Conservation (phyloP, 2,113 vertebrate species). For the Eptesicus fuscus region DNA sequence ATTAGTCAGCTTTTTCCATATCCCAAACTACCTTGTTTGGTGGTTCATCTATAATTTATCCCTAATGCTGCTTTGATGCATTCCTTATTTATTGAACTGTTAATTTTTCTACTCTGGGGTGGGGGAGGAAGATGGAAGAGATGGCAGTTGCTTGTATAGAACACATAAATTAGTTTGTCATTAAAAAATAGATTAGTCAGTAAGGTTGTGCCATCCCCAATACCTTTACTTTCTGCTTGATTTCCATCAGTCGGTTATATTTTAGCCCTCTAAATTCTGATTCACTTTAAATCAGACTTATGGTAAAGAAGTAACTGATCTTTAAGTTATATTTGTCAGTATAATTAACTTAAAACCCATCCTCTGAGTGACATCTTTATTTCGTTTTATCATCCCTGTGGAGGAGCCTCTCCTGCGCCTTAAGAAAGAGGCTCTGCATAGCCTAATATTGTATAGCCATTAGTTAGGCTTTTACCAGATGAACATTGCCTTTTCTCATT, state of each 20-base stretch:
- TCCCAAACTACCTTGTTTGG: background rate
- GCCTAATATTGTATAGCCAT: background rate
- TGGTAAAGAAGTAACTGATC: background rate
- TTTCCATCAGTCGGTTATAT: background rate
- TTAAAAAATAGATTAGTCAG: background rate
- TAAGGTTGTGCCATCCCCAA: background rate
- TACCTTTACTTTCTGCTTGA: conserved; percentile 19
- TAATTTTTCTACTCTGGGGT: background rate
- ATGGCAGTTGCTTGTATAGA: background rate
- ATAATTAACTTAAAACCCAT: background rate
- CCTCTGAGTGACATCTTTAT: background rate
- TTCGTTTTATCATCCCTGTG: background rate
- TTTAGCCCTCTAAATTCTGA: conserved; percentile 11
- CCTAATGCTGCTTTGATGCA: background rate
- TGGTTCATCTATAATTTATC: background rate
- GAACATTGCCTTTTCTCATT: background rate
- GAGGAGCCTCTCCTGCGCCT: background rate
- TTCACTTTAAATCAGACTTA: conserved; percentile 13
- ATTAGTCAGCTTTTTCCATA: background rate
- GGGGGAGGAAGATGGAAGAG: background rate
- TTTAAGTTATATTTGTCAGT: background rate
- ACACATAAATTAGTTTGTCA: background rate
- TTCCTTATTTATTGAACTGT: background rate
- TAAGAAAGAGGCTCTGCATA: background rate
- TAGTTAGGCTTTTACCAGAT: background rate